A percentile compares a stretch with the other conserved stretches of the same genome.
Evolutionary conservation across 2,113 vertebrate species (phyloP).

Genomic region (Callocephalon fimbriatum): DNA sequence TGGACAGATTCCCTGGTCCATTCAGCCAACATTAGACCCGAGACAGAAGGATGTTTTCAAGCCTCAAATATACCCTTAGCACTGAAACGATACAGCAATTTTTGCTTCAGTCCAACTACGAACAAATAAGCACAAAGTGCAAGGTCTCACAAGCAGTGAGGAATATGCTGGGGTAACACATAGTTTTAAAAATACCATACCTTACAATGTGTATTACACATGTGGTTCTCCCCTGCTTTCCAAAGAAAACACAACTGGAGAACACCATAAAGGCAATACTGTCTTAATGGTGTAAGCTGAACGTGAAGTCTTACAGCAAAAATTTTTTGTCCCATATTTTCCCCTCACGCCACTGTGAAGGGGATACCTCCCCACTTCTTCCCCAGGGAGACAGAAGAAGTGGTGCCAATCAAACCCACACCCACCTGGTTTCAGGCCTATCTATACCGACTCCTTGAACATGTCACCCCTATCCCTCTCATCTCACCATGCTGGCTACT

Average conservation of each 20-base stretch:
- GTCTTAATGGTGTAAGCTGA: neutral
- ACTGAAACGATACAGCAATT: neutral
- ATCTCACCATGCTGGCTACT: neutral
- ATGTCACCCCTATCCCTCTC: accelerated
- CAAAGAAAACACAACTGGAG: neutral
- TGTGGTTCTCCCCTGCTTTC: neutral
- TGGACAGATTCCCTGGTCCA: neutral
- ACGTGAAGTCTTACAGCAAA: neutral
- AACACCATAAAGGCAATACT: neutral
- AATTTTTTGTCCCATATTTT: neutral
- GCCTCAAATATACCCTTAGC: neutral
- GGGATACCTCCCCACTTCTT: neutral
- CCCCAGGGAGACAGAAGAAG: neutral
- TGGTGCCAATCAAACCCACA: accelerated
- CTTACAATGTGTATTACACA: neutral
- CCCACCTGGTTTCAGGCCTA: neutral
- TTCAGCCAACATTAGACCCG: accelerated
- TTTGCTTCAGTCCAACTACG: neutral
- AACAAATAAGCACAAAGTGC: neutral
- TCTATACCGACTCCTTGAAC: neutral
- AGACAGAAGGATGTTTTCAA: neutral
- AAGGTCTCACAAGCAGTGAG: neutral
- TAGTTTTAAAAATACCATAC: neutral
- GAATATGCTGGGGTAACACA: accelerated
- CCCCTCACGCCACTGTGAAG: neutral